Evolutionary conservation across 2,113 vertebrate species (phyloP).

Genomic region (Pitta sordida): DNA sequence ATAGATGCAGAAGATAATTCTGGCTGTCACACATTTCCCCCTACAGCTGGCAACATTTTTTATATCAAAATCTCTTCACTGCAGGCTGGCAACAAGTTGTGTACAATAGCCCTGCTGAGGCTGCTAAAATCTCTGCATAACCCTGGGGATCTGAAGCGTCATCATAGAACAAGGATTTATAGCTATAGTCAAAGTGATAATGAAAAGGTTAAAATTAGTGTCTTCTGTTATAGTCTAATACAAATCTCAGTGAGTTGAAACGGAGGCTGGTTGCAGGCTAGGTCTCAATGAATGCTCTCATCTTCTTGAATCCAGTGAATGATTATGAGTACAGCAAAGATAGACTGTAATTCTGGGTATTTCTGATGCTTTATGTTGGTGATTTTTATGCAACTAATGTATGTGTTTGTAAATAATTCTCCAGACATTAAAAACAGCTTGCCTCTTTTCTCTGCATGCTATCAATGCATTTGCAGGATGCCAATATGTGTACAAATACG

Average conservation of each 20-base stretch:
- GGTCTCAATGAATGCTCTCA: neutral
- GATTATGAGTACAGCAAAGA: neutral
- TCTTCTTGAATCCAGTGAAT: neutral
- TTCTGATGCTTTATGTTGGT: neutral
- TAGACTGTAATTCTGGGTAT: neutral
- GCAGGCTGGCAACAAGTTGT: neutral
- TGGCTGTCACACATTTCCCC: neutral
- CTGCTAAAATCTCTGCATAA: neutral
- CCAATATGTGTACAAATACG: neutral
- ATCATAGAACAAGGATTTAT: neutral
- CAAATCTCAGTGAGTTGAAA: neutral
- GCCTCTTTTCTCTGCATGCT: neutral
- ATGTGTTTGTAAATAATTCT: constrained; percentile 19
- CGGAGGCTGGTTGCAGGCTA: neutral
- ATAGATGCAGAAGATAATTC: neutral
- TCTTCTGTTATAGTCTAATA: neutral
- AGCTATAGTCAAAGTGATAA: neutral
- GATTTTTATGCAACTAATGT: neutral
- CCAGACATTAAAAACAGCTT: constrained; percentile 8
- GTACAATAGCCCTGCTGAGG: neutral
- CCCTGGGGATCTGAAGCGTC: neutral
- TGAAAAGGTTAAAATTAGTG: neutral
- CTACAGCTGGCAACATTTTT: neutral
- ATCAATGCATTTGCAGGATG: neutral
- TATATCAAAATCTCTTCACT: neutral